Evolutionary conservation across 2,113 vertebrate genomes (phyloP), one percentile per base, ranked within the genome.

Genomic region (Mionectes macconnelli): DNA sequence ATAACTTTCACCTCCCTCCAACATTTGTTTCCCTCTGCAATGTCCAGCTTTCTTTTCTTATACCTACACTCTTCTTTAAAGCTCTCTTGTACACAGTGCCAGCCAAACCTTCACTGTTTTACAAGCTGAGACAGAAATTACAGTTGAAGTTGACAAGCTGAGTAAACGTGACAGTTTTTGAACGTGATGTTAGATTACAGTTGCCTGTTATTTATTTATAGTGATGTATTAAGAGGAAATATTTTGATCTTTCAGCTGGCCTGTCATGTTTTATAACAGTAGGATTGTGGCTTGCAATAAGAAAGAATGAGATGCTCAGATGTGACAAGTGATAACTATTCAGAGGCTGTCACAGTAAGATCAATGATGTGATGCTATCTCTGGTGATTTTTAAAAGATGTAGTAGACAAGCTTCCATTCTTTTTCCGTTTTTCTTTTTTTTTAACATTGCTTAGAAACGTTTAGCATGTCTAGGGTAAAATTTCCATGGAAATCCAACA

Each of bases 211-310:
- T 44, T 96, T 92, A 90, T 92, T 93, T 95, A 80, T 35, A 95
- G 24, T 40, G 42, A 92, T 52, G 30, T 27, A 91, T 83, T 37
- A 83, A 82, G 42, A 92, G 31, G 33, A 95, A 91, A 93, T 95
- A 90, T 94, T 97, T 95, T 95, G 83, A 87, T 95, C 77, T 93
- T 50, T 53, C 79, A 83, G 77, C 69, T 76, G 70, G 35, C 88
- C 83, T 89, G 64, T 89, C 94, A 90, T 47, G 76, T 89, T 96
- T 94, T 92, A 67, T 83, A 95, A 67, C 66, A 72, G 59, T 9
- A 82, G 80, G 86, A 95, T 90, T 92, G 93, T 44, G 83, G 53
- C 42, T 89, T 94, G 83, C 94, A 86, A 88, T 0, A 0, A 81
- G 68, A 72, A 88, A 63, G 91, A 94, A 92, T 56, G 73, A 89